These are phyloP conservation scores for Hipposideros larvatus DNA, from an alignment of 2,797 vertebrate genomes.

Conservation along the genomic window DNA sequence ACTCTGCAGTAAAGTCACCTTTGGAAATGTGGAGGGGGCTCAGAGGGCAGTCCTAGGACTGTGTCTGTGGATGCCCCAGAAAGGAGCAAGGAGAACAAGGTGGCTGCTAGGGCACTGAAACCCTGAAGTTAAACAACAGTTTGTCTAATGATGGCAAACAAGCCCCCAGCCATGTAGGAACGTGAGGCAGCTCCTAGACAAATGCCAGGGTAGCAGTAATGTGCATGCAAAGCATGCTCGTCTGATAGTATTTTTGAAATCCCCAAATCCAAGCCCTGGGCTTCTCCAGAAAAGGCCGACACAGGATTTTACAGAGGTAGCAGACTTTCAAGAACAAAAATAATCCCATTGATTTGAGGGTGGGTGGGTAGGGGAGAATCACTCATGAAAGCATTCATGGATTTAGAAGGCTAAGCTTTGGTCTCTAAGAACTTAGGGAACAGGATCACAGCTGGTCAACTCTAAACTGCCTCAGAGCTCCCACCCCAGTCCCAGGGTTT, in stretches of 20 bases:
- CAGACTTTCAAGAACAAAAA: conserved; percentile 46
- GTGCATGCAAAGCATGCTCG: background rate
- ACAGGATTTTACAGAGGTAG: background rate
- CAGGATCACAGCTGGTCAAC: background rate
- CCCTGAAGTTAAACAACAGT: background rate
- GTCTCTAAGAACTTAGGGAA: background rate
- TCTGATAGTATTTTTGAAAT: conserved; percentile 41
- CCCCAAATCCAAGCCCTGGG: background rate
- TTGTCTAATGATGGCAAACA: background rate
- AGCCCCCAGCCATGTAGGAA: background rate
- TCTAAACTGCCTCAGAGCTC: background rate
- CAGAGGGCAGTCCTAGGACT: rapidly evolving
- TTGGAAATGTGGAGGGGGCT: background rate
- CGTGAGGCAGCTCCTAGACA: background rate
- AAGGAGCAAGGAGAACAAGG: background rate
- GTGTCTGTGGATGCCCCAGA: background rate
- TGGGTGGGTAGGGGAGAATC: background rate
- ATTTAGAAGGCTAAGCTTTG: conserved; percentile 9
- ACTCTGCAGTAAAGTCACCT: background rate
- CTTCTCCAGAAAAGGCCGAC: background rate
- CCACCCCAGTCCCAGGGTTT: background rate
- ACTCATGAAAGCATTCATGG: conserved; percentile 13
- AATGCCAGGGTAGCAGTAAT: background rate
- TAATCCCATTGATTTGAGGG: background rate
- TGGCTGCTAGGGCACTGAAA: background rate